These are phyloP conservation scores for Rhimphoctona megacephalus DNA, from an alignment of 2,888 invertebrate genomes.

Conservation along the genomic window DNA sequence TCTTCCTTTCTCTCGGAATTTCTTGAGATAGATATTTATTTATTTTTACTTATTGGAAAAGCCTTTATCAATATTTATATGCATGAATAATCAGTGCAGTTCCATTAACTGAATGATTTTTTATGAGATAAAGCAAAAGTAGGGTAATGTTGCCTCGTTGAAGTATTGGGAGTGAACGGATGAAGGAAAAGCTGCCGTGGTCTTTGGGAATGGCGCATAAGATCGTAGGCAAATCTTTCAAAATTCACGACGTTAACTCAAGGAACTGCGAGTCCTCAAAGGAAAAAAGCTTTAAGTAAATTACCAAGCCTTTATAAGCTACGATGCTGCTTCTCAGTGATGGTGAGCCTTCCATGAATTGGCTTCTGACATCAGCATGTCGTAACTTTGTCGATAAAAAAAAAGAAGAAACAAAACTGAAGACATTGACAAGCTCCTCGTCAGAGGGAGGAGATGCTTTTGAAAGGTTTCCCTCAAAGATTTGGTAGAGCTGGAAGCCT, in stretches of 20 bases:
- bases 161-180: conserved; percentile 1
- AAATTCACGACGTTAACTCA: conserved; percentile 76
- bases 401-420: conserved; percentile 5
- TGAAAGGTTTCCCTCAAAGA: conserved; percentile 63
- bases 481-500: conserved; percentile 71
- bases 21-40: not conserved
- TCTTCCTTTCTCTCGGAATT: not conserved
- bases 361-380: conserved; percentile 18
- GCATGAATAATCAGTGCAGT: not conserved
- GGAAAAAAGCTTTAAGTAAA: conserved; percentile 75
- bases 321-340: conserved; percentile 72
- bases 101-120: not conserved
- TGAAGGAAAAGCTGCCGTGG: conserved; percentile 8
- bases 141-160: not conserved
- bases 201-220: conserved; percentile 32
- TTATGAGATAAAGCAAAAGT: not conserved
- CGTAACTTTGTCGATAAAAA: conserved; percentile 45
- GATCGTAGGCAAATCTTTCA: conserved; percentile 68
- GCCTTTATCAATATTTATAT: too few relatives aligned
- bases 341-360: conserved; percentile 39
- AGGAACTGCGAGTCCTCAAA: conserved; percentile 74
- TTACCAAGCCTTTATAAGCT: conserved; percentile 72
- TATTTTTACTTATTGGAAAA: not conserved
- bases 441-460: conserved; percentile 55
- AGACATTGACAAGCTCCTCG: conserved; percentile 63